A percentile compares a stretch with the other conserved stretches of the same genome.
These are phyloP conservation scores for Serripes groenlandicus DNA, from an alignment of 2,888 invertebrate genomes.

Conservation along the genomic window DNA sequence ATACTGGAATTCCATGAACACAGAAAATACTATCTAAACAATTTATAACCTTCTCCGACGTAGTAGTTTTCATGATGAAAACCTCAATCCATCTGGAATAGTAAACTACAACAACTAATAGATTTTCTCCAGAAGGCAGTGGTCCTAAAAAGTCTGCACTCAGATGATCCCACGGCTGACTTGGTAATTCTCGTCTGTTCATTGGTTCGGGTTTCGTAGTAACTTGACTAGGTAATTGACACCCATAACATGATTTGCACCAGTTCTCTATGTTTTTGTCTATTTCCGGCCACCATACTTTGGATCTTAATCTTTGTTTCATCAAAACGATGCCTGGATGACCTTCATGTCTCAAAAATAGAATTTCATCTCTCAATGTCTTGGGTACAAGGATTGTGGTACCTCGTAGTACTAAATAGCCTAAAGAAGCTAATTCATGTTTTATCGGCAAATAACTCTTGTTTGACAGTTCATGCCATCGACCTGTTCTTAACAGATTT, in stretches of 20 bases:
- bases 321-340: slow-evolving; percentile 13
- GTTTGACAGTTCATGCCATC: slow-evolving; percentile 24
- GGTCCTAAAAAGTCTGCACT: slow-evolving; percentile 67
- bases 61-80: slow-evolving; percentile 52
- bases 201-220: slow-evolving; percentile 56
- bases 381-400: slow-evolving; percentile 22
- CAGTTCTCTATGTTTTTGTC: slow-evolving; percentile 53
- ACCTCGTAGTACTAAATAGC: slow-evolving; percentile 25
- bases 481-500: background rate
- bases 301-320: slow-evolving; percentile 48
- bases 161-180: slow-evolving; percentile 62
- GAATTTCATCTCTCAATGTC: background rate
- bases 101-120: slow-evolving; percentile 63
- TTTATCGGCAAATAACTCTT: slow-evolving; percentile 35
- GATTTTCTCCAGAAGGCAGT: slow-evolving; percentile 54
- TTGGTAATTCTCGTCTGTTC: slow-evolving; percentile 22
- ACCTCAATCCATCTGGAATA: slow-evolving; percentile 65
- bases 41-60: slow-evolving; percentile 48
- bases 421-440: slow-evolving; percentile 15
- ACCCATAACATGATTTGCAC: slow-evolving; percentile 52
- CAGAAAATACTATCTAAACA: slow-evolving; percentile 47
- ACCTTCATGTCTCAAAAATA: slow-evolving; percentile 20
- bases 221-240: slow-evolving; percentile 36
- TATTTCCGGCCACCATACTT: slow-evolving; percentile 74
- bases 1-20: slow-evolving; percentile 60